Percentiles rank a stretch among this genome's conserved stretches.
Evolutionary conservation across 2,113 vertebrate species (phyloP).

Genomic region (Bostrychus sinensis): DNA sequence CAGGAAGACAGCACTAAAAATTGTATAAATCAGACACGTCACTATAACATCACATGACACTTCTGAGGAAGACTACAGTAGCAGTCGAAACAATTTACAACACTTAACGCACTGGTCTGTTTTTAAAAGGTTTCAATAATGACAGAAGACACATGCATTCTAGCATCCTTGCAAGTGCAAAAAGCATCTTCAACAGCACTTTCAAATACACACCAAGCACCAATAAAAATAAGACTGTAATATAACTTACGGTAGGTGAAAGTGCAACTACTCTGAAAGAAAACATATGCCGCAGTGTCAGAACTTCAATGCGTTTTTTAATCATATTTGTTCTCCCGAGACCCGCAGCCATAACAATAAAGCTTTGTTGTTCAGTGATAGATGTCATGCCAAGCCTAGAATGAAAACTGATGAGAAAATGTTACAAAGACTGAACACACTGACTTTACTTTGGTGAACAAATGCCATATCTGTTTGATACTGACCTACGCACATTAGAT

Average conservation of each 20-base stretch:
- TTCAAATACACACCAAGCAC: not conserved
- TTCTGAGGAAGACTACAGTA: too few species aligned
- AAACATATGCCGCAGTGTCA: constrained; percentile 9
- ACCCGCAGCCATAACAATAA: constrained; percentile 52
- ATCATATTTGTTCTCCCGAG: constrained; percentile 48
- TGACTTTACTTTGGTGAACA: constrained; percentile 22
- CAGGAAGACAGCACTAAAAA: too few species aligned
- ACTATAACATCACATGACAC: too few species aligned
- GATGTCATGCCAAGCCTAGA: constrained; percentile 26
- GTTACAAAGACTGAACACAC: constrained; percentile 11
- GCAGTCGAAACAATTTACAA: too few species aligned
- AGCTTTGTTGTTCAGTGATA: constrained; percentile 28
- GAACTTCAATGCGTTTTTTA: constrained; percentile 30
- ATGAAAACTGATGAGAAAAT: constrained; percentile 18
- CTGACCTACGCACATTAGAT: constrained; percentile 10
- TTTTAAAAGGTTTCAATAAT: too few species aligned
- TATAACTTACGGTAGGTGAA: constrained; percentile 2
- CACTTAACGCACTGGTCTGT: too few species aligned
- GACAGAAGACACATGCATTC: too few species aligned
- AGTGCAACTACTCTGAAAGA: constrained; percentile 2
- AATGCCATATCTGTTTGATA: constrained; percentile 25
- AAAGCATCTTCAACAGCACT: not conserved
- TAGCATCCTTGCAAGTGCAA: not conserved
- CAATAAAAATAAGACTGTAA: not conserved
- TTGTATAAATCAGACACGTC: too few species aligned